A percentile compares a stretch with the other conserved stretches of the same genome.
Conservation (phyloP, 2,113 vertebrate species). For the Pycnonotus jocosus region DNA sequence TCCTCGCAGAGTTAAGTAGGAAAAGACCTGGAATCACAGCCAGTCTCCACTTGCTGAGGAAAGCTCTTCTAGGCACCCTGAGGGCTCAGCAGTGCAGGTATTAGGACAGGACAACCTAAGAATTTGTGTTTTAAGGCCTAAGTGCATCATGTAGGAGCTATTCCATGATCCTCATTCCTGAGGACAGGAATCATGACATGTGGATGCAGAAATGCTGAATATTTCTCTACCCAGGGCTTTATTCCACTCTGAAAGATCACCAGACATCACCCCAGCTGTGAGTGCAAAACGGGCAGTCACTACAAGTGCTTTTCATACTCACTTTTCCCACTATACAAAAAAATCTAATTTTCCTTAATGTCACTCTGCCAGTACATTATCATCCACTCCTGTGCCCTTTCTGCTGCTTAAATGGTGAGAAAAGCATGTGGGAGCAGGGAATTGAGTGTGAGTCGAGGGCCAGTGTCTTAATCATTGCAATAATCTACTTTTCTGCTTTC, state of each 20-base stretch:
- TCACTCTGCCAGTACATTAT: neutral
- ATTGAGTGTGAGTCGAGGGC: neutral
- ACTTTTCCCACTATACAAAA: neutral
- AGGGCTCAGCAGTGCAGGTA: too few relatives aligned
- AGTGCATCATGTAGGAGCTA: neutral
- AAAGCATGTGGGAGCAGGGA: neutral
- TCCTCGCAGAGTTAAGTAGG: accelerated
- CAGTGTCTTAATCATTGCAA: neutral
- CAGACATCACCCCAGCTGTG: neutral
- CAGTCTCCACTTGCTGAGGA: too few relatives aligned
- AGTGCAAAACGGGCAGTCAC: neutral
- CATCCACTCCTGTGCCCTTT: neutral
- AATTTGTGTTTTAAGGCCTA: neutral
- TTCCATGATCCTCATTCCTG: accelerated
- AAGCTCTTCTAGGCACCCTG: neutral
- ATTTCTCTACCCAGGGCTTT: neutral
- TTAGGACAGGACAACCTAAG: too few relatives aligned
- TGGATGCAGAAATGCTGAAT: neutral
- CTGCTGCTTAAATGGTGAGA: neutral
- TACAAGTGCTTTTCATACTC: neutral
- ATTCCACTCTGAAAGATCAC: neutral
- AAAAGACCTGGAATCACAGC: neutral
- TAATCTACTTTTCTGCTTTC: neutral
- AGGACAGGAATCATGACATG: neutral
- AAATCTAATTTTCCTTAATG: neutral